A percentile compares a stretch with the other conserved stretches of the same genome.
Conservation (phyloP, 2,113 vertebrate species). For the Rhea pennata region DNA sequence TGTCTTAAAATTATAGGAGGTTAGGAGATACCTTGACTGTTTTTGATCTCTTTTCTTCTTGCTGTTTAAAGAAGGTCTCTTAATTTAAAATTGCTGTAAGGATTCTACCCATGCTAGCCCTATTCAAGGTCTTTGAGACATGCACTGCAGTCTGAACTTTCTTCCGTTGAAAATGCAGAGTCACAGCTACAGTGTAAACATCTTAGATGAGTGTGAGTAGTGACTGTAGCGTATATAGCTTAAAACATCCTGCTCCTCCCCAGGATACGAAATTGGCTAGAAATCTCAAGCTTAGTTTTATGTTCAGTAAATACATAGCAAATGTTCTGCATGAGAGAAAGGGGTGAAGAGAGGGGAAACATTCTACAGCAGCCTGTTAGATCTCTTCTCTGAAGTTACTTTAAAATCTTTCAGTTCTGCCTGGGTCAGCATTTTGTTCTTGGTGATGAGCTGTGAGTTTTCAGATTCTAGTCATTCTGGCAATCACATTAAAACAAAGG, state of each 20-base stretch:
- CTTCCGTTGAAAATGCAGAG: neutral
- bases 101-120: neutral
- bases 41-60: constrained; percentile 19
- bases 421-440: constrained; percentile 42
- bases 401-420: constrained; percentile 8
- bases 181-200: neutral
- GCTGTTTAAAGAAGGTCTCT: constrained; percentile 7
- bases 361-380: neutral
- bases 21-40: neutral
- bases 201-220: neutral
- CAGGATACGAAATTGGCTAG: neutral
- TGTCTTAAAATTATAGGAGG: neutral
- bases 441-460: constrained; percentile 59
- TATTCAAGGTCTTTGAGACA: neutral
- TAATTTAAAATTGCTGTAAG: constrained; percentile 34
- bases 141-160: neutral
- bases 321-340: neutral
- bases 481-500: constrained; percentile 31
- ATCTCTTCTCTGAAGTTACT: neutral
- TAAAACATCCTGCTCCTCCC: neutral
- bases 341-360: neutral
- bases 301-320: neutral
- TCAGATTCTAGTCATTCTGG: constrained; percentile 35
- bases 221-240: neutral
- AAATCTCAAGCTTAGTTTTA: neutral